Evolutionary conservation across 2,888 invertebrate species (phyloP), one percentile per base, ranked within the genome.

Genomic region (Euphydryas editha): DNA sequence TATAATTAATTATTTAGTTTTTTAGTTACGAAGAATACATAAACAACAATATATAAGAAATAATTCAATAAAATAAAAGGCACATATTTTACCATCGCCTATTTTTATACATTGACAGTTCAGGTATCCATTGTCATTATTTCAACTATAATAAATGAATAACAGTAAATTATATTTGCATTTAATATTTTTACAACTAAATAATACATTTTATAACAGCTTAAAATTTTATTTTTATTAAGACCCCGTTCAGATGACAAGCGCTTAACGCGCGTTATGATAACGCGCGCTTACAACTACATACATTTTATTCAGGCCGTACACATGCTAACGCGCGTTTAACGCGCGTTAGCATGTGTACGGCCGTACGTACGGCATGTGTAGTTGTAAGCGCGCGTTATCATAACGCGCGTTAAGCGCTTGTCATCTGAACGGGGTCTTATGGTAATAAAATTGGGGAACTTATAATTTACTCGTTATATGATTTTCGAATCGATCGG

Each of bases 11-110:
- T 18, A 67, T 62, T 51, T 36, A 60, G 36, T n/a, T 58, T 39
- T 39, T 56, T 65, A 62, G 44, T 56, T 59, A 70, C 59, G 44
- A 81, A 75, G 68, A 74, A 57, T 58, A 65, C 17, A 62, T 57
- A 47, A 24, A 36, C 49, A 67, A 62, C 60, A 64, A 54, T 58
- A 59, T 30, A 46, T 36, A 62, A 36, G 49, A 65, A 59, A 66
- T 6, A 62, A 60, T 59, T 18, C 59, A 56, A 51, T 39, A 37
- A 61, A 61, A 57, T 18, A 20, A 70, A 68, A 68, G 65, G 68
- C 70, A 70, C 70, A 62, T 70, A 59, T 4, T 30, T 62, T 46
- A 61, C 55, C 21, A 49, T 44, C 59, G 55, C 54, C 54, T 68
- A 44, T 24, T 54, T 37, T 51, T 51, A 64, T 20, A 44, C 42